Evolutionary conservation across 2,888 invertebrate genomes (phyloP), one percentile per base, ranked within the genome.

Genomic region (Tubulanus polymorphus): DNA sequence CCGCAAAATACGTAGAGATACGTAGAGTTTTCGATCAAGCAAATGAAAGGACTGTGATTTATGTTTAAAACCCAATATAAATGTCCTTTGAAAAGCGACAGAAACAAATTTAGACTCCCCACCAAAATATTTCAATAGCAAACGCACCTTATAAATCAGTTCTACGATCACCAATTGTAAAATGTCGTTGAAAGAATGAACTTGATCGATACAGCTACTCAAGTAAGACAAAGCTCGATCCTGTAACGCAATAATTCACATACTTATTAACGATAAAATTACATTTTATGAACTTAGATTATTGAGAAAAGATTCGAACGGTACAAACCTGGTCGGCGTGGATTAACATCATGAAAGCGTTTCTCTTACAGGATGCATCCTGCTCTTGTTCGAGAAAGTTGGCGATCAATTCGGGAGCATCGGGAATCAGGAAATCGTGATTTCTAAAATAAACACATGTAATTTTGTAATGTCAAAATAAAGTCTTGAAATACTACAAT

Each of bases 281-380:
- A 12, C 35, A 35, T 35, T 35, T 35, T 35, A 12, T 18, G 12
- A 45, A 45, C 46, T 45, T 10, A 23, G 20, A 18, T 8, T 10
- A 45, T 23, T 15, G 20, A 18, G 20, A 45, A 45, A 45, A 10
- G 46, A 10, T 15, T 8, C 46, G 8, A 15, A n/a, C 12, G 12
- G 12, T 35, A 35, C n/a, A n/a, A 48, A 71, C 75, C 72, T 84
- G 83, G 78, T 99, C 96, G 0, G 95, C 96, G 74, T 99, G 97
- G 25, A 99, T 84, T 41, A 99, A 83, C 97, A 99, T 99, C 64
- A 99, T 86, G 81, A 99, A 99, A 0, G 99, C 99, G 79, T 99
- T 99, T 57, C 99, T 84, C 80, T 97, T 94, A 81, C 99, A 99
- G 0, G 95, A 95, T 90, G 97, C 96, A 75, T 99, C 99, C 79